phyloP scores from a whole-genome alignment of 2,113 vertebrate genomes.

The Chionodraco myersi region DNA sequence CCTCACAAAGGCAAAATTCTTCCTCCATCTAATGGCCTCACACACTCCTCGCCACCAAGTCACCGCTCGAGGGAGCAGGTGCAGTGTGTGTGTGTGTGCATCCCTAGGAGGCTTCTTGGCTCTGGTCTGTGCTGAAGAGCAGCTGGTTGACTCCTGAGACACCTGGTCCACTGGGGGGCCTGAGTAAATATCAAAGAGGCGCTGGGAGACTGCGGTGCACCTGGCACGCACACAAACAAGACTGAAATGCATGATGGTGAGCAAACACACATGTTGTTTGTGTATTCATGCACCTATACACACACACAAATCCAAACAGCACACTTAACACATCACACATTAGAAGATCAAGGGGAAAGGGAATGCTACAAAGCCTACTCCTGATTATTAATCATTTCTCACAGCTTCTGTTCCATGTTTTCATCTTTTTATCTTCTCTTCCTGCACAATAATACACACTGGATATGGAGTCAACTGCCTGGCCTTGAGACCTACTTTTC shows the following conservation, averaged over 20 bases:
- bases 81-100: conserved; percentile 41
- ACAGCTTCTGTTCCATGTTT: conserved; percentile 22
- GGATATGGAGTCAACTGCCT: conserved; percentile 10
- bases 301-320: conserved; percentile 50
- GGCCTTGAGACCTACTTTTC: conserved; percentile 31
- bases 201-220: conserved; percentile 62
- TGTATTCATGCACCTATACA: conserved; percentile 44
- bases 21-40: conserved; percentile 28
- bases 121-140: conserved; percentile 70
- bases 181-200: conserved; percentile 78
- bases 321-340: conserved; percentile 50
- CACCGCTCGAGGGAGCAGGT: conserved; percentile 64
- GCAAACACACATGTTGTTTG: conserved; percentile 64
- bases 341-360: conserved; percentile 47
- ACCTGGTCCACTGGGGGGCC: conserved; percentile 76
- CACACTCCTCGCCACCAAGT: conserved; percentile 41
- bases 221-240: conserved; percentile 73
- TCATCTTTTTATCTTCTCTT: conserved; percentile 16
- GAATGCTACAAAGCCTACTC: conserved; percentile 35
- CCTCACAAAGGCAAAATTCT: conserved; percentile 41
- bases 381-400: conserved; percentile 44
- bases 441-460: conserved; percentile 8
- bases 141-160: conserved; percentile 82
- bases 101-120: conserved; percentile 63
- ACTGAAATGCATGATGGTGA: conserved; percentile 58